A percentile compares a stretch with the other conserved stretches of the same genome.
These are phyloP conservation scores for Eurytoma adleriae DNA, from an alignment of 2,888 invertebrate species.

Conservation along the genomic window DNA sequence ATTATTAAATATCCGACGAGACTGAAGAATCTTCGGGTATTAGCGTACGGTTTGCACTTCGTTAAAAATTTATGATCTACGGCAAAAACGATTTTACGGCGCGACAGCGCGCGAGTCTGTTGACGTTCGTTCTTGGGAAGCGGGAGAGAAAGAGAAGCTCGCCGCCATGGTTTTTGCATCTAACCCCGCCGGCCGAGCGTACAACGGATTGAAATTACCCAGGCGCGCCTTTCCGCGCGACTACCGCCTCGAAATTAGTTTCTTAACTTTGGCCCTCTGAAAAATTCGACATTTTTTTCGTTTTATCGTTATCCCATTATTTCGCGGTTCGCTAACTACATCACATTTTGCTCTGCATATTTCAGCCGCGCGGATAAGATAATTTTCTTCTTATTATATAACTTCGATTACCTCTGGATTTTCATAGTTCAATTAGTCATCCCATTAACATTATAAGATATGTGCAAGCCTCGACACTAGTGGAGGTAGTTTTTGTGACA, in stretches of 20 bases:
- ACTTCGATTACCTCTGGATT: too few species aligned
- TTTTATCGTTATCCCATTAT: not conserved
- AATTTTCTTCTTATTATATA: too few species aligned
- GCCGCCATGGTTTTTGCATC: too few species aligned
- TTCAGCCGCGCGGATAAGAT: not conserved
- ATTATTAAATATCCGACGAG: too few species aligned
- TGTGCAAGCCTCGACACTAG: too few species aligned
- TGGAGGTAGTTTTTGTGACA: too few species aligned
- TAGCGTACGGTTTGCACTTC: not conserved
- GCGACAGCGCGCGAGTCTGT: not conserved
- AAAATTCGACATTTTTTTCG: conserved; percentile 34
- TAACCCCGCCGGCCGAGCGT: not conserved
- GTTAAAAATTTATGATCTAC: not conserved
- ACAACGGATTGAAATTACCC: conserved; percentile 27
- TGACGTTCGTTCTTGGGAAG: too few species aligned
- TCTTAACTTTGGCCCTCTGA: not conserved
- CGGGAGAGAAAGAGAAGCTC: not conserved
- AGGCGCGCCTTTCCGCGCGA: conserved; percentile 20
- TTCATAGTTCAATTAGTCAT: too few species aligned
- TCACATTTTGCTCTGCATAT: not conserved
- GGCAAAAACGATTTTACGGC: not conserved
- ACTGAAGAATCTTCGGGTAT: too few species aligned
- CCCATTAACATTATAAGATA: too few species aligned
- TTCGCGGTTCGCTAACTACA: conserved; percentile 19
- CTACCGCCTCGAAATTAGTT: conserved; percentile 40